Base-by-base conservation (phyloP, 2,797 vertebrate species). In the Falco novaeseelandiae region DNA sequence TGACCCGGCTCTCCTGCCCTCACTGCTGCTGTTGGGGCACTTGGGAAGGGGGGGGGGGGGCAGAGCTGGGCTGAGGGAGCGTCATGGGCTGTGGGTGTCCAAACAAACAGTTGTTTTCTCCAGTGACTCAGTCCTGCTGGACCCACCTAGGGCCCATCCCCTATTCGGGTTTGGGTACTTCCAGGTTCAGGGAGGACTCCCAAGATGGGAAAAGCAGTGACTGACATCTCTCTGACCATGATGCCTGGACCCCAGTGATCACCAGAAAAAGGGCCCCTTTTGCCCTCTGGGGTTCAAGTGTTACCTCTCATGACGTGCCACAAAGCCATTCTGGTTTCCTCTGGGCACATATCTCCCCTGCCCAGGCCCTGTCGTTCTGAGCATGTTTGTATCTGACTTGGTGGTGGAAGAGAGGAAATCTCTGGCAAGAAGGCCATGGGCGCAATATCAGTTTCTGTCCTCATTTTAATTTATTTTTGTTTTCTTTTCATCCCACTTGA, bases 21-120 rank as follows among this genome's bases (percentile, higher is more conserved):
- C 1, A 2, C 22, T 62, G 38, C 19, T 91, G 34, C 51, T 0
- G 0, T 38, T 51, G 74, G 16, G 20, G 25, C 13, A 6, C 6
- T 63, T 49, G 30, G 40, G 38, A 38, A 38, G 38, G 38, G 61
- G 52, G 58, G 1, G 16, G 1, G 5, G 17, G 26, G 67, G 34
- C 5, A 38, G 77, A 76, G 26, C 49, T 70, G 70, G 32, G 15
- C 52, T 54, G 57, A 79, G 11, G 22, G 58, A 82, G 12, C 22
- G 8, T 12, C 11, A 4, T 22, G 29, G 14, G 42, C 25, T 78
- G 4, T 58, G 29, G 13, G n/a, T 89, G 46, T 16, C n/a, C 71
- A 26, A 80, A 61, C 71, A 26, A 80, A 61, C 19, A 29, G 14
- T 32, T 65, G 15, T 14, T 62, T 87, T 69, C 30, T 79, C 25